Evolutionary conservation across 2,113 vertebrate genomes (phyloP).

Genomic region (Taurulus bubalis): DNA sequence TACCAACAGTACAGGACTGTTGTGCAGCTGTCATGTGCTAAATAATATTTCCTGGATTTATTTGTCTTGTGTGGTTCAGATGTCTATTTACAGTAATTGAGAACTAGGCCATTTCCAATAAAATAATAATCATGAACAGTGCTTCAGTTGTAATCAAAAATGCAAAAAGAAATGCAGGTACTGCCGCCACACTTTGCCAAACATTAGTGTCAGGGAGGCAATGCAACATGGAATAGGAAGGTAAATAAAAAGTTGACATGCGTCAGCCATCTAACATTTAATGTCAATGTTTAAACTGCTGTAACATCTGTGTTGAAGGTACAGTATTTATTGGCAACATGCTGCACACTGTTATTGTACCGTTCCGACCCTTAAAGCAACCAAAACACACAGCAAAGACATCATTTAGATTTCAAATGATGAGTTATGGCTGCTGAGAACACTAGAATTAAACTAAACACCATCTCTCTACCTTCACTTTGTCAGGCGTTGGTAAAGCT

Average conservation of each 20-base stretch:
- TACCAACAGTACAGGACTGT: not conserved
- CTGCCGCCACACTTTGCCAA: not conserved
- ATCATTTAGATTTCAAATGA: not conserved
- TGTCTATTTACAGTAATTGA: not conserved
- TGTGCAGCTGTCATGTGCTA: conserved; percentile 5
- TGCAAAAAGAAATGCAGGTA: not conserved
- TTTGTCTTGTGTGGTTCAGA: not conserved
- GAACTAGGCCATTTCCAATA: not conserved
- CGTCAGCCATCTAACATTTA: not conserved
- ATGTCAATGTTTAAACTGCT: conserved; percentile 13
- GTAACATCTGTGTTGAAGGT: conserved; percentile 4
- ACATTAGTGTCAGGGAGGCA: not conserved
- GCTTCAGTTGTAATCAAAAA: not conserved
- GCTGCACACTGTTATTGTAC: not conserved
- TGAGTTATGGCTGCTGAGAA: not conserved
- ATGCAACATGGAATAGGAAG: not conserved
- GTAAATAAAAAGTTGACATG: not conserved
- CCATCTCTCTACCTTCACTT: not conserved
- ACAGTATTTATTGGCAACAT: not conserved
- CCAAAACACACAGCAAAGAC: not conserved
- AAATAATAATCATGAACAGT: not conserved
- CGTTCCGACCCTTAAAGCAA: not conserved
- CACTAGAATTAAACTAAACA: conserved; percentile 2
- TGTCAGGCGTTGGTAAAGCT: not conserved
- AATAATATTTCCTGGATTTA: not conserved